Base-by-base conservation (phyloP, 1,140 invertebrate genomes). In the Pseudomyrmex concolor region DNA sequence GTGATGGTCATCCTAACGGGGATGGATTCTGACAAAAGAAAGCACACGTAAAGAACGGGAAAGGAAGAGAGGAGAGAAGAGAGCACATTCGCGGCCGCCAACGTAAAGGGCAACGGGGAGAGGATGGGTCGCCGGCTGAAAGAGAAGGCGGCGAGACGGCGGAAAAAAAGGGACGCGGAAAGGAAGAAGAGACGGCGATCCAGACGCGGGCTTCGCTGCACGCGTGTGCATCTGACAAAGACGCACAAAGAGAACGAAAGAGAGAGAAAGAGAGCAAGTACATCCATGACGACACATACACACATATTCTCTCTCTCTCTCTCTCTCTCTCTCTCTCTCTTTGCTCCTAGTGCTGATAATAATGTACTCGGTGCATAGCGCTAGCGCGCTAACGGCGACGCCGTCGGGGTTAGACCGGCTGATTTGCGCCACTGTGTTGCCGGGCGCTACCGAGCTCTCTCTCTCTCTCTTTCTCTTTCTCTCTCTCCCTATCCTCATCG, bases 401-500 rank as follows among this genome's bases (percentile, higher is more conserved):
- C 76, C 60, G 67, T 74, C 73, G 72, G 67, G 67, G 64, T 87
- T 73, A 83, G 73, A 84, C 76, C 67, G 81, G 54, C 74, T 68
- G 86, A 87, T 87, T 87, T 76, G 73, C 85, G 85, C 81, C 43
- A 74, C 73, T 59, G 73, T 62, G 59, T 62, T 59, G 72, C 57
- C 72, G 34, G 34, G 34, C 5, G 74, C 54, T 22, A 54, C 57
- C 54, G 81, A 43, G 34, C 5, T 34, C 34, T 7, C 34, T 7
- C 34, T 34, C 34, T 34, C 34, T 7, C 25, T 34, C 25, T 34
- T 4, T 34, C 25, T 34, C 25, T 25, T 2, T 25, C 25, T 34
- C 34, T 25, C 25, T 25, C 25, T 25, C 25, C 4, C 2, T 25
- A 7, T 34, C 34, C 4, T 34, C 34, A 7, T 34, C 80, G 34